Percentiles rank a stretch among this genome's conserved stretches.
Evolutionary conservation across 2,113 vertebrate genomes (phyloP).

Genomic region (Oceanites oceanicus): DNA sequence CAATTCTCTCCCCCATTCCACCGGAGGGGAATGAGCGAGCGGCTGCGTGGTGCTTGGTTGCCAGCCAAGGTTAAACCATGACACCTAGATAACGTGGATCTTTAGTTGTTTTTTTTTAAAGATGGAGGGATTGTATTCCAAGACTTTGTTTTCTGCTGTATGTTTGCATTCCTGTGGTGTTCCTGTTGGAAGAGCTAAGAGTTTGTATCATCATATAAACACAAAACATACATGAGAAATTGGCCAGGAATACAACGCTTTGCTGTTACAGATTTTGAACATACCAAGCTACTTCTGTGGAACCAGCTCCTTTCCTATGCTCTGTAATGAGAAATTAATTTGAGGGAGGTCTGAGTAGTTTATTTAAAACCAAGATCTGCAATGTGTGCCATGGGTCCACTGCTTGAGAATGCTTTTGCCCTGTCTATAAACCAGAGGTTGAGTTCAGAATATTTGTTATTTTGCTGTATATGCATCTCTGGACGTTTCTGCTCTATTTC

Average conservation of each 20-base stretch:
- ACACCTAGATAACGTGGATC: background rate
- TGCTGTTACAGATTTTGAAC: background rate
- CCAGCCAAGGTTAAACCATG: too few relatives aligned
- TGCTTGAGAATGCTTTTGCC: background rate
- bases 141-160: background rate
- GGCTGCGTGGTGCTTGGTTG: too few relatives aligned
- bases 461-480: background rate
- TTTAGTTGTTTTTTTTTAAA: background rate
- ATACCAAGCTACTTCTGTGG: background rate
- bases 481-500: background rate
- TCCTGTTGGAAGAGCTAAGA: background rate
- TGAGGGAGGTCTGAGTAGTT: background rate
- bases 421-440: background rate
- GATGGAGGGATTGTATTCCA: background rate
- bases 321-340: background rate
- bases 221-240: background rate
- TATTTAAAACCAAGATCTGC: background rate
- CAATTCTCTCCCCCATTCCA: too few relatives aligned
- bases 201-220: background rate
- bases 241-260: background rate
- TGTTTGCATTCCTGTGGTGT: background rate
- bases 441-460: background rate
- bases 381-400: rapidly evolving
- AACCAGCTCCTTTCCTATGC: background rate
- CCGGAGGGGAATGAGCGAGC: too few relatives aligned